Evolutionary conservation across 2,888 invertebrate species (phyloP), one percentile per base, ranked within the genome.

Genomic region (Troides helena): DNA sequence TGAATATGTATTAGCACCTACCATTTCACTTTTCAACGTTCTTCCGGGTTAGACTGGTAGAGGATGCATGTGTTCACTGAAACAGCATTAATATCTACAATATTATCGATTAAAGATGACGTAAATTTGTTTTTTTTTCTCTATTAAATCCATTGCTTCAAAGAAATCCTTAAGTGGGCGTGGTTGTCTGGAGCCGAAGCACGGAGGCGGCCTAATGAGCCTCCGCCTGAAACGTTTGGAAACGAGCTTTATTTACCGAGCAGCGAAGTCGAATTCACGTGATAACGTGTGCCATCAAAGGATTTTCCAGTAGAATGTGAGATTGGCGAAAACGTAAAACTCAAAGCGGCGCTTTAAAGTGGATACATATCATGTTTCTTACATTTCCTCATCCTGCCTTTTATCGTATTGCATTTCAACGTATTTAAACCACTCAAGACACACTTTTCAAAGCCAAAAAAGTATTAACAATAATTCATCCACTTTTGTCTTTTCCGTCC

Each of bases 191-290:
- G 74, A 73, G 75, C 74, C 74, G 74, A 80, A 77, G 77, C 71
- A 78, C 77, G 79, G 77, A 81, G 81, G 81, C 80, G 78, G 77
- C 77, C 76, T 86, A 86, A 87, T 85, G 84, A 84, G 79, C 76
- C 77, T 74, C 74, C 74, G 73, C 68, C 59, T 70, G 70, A 71
- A 74, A 65, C 75, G 74, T 77, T 73, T 73, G 65, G 80, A 80
- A 73, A 78, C 75, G 76, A 80, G 70, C 81, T 78, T 81, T 87
- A 85, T 83, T 78, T 76, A 72, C 70, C 68, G 70, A 61, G 50
- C 1, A 17, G 71, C 73, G 80, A 74, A 73, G 78, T 70, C 64
- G 73, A 74, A 67, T 76, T 74, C 74, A 68, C 65, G 69, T 63
- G 68, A 71, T 67, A 70, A 68, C 61, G 67, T 63, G 65, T 60